Evolutionary conservation across 2,888 invertebrate species (phyloP), one percentile per base, ranked within the genome.

Genomic region (Nezara viridula): DNA sequence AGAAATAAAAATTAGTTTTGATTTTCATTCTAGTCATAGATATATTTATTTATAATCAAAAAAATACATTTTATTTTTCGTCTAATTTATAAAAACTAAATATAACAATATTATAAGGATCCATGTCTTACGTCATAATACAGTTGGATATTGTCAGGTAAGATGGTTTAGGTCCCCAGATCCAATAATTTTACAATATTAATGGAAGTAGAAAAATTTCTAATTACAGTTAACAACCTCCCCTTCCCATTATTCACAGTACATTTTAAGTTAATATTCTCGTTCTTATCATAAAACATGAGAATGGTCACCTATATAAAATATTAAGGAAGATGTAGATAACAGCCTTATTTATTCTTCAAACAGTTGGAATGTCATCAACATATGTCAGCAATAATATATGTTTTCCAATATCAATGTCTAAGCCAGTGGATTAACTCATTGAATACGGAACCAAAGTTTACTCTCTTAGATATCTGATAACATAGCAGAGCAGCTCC

Each of bases 291-390:
- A 37, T 73, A 73, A 73, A 37, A 77, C 24, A 40, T 40, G 77
- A 77, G n/a, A 81, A 81, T 81, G 44, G n/a, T 40, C 40, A 81
- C 44, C 24, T 40, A 44, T 81, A 81, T 81, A 81, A 81, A 81
- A 44, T 44, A 44, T 44, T n/a, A 44, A 88, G 88, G 88, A 88
- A 88, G 88, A 88, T 60, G 44, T 47, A 44, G 52, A 73, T 73
- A 88, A 88, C 88, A 88, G 88, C 88, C 88, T 73, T 88, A 73
- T 88, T 88, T 81, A 81, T 81, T 81, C 44, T 21, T 73, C n/a
- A 88, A 55, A 88, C 44, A 40, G 73, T 88, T 88, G 88, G 88
- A 88, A 88, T 88, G 88, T 73, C 37, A 27, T 88, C 55, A 44
- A 87, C 60, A 60, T 87, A 37, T 24, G 77, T 37, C n/a, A 81